Conservation (phyloP, 2,797 vertebrate species). For the Chloroceryle amazona region DNA sequence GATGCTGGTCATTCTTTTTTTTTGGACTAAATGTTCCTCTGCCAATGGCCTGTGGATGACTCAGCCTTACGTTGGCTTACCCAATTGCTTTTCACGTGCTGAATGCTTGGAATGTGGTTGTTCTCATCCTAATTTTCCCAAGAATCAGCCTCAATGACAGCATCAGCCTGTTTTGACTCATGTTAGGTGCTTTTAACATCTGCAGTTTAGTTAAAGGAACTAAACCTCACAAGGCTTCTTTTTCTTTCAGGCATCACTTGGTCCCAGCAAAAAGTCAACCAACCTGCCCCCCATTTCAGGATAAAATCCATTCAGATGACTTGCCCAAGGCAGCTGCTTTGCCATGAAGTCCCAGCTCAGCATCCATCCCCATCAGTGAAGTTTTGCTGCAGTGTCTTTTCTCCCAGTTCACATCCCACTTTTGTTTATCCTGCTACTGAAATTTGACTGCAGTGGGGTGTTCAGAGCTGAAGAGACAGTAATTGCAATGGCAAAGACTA, state of each 20-base stretch:
- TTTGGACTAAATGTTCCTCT: fast-evolving
- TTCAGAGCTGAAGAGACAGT: neutral
- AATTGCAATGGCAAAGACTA: neutral
- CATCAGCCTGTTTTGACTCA: neutral
- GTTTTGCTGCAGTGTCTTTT: neutral
- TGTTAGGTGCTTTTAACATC: neutral
- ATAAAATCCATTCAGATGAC: neutral
- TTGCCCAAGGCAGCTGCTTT: neutral
- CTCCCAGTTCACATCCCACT: neutral
- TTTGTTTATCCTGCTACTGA: neutral
- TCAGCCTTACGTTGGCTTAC: neutral
- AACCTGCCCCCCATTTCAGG: neutral
- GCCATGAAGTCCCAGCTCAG: neutral
- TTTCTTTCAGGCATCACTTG: neutral
- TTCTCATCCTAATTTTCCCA: neutral
- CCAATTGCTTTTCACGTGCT: neutral
- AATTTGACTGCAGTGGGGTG: neutral
- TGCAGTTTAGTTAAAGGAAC: neutral
- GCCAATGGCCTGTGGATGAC: neutral
- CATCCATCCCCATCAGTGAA: fast-evolving
- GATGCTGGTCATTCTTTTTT: neutral
- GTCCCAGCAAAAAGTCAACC: neutral
- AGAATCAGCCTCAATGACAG: neutral
- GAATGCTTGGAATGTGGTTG: neutral
- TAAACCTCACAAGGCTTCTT: neutral